These are phyloP conservation scores for Monarcha castaneiventris DNA, from an alignment of 2,113 vertebrate genomes.

Conservation along the genomic window DNA sequence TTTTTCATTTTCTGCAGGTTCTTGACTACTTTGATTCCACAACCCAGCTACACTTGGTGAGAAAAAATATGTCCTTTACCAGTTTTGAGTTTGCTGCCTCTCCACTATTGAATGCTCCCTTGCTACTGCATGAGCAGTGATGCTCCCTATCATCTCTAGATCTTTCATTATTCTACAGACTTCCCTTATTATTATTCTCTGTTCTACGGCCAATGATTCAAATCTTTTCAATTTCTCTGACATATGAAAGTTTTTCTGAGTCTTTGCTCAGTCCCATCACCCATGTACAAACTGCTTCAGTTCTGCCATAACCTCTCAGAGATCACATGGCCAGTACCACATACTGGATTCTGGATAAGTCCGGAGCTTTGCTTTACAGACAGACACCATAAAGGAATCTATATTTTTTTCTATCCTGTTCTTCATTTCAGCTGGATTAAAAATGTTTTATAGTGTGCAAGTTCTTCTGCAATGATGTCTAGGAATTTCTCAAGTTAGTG, in stretches of 20 bases:
- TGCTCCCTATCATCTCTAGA: not conserved
- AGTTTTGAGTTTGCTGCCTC: not conserved
- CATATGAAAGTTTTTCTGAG: not conserved
- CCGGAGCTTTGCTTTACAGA: not conserved
- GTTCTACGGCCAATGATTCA: not conserved
- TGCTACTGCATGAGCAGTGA: not conserved
- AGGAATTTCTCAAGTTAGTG: not conserved
- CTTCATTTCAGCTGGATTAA: not conserved
- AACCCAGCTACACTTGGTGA: not conserved
- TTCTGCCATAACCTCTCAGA: not conserved
- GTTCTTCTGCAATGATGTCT: not conserved
- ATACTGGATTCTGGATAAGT: not conserved
- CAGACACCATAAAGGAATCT: not conserved
- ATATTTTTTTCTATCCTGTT: not conserved
- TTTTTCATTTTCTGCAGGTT: not conserved
- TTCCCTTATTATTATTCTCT: not conserved
- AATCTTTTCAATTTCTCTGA: not conserved
- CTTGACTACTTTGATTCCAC: not conserved
- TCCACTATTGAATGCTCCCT: not conserved
- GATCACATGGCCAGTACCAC: accelerated
- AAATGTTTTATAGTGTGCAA: not conserved
- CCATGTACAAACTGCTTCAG: not conserved
- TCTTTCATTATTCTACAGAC: not conserved
- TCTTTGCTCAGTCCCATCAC: not conserved
- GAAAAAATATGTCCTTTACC: not conserved